These are phyloP conservation scores for Cydia fagiglandana DNA, from an alignment of 1,140 invertebrate species.

Conservation along the genomic window DNA sequence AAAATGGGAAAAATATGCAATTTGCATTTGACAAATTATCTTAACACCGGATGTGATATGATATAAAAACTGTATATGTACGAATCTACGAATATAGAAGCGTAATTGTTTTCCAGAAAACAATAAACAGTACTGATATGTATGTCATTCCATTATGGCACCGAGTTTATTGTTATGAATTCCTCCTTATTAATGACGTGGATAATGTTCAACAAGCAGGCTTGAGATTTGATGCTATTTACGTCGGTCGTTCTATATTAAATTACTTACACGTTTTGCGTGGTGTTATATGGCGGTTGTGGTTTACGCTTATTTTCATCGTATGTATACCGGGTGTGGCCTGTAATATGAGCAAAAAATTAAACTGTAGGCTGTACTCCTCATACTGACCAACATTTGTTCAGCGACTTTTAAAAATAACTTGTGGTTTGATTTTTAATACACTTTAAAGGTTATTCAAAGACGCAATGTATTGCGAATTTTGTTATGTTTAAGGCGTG, in stretches of 20 bases:
- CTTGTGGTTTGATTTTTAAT: too few relatives aligned
- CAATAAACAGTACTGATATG: constrained; percentile 9
- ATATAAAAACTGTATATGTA: background rate
- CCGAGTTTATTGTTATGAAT: constrained; percentile 13
- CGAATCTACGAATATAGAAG: background rate
- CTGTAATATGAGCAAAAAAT: too few relatives aligned
- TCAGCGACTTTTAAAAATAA: too few relatives aligned
- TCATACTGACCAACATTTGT: too few relatives aligned
- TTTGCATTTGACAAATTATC: background rate
- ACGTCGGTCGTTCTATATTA: background rate
- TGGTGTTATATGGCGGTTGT: background rate
- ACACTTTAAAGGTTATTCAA: too few relatives aligned
- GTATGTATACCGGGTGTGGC: too few relatives aligned
- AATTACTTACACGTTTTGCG: background rate
- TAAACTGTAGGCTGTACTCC: too few relatives aligned
- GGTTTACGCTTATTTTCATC: background rate
- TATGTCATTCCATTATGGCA: background rate
- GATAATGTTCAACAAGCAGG: background rate
- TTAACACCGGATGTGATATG: background rate
- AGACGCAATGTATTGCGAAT: too few relatives aligned
- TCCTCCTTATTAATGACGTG: background rate
- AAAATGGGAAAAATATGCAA: background rate
- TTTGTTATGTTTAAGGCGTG: too few relatives aligned
- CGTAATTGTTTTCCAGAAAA: constrained; percentile 5
- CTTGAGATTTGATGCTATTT: background rate